Evolutionary conservation across 2,113 vertebrate species (phyloP), one percentile per base, ranked within the genome.

Genomic region (Ptychochromis oligacanthus): DNA sequence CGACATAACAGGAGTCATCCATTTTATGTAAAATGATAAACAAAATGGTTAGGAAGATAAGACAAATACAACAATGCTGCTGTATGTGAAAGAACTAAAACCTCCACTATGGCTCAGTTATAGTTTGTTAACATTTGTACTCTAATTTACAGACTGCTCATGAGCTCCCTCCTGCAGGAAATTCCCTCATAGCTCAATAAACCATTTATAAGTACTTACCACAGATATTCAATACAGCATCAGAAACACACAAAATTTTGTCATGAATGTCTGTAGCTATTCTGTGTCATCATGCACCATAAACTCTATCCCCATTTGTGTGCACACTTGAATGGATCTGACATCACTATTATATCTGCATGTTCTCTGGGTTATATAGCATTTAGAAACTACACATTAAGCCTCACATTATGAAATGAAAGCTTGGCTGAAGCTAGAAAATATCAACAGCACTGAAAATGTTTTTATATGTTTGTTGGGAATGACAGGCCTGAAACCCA

Each of bases 291-390:
- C 17, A 67, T 36, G 49, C 40, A 55, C 28, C 18, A 75, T 22
- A 24, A 67, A 77, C 22, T 57, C 13, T 49, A 79, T 90, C 52
- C 84, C 18, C n/a, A 46, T 90, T 85, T 86, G 46, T 80, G 77
- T 34, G 60, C 15, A 79, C 11, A 20, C 24, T 34, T 26, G 24
- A 80, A 14, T 84, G 36, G 43, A 59, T 28, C 61, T 10, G 5
- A 75, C 54, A 59, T 86, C 2, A 1, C 55, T 43, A 13, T 36
- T 22, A 77, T 34, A 20, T 64, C 22, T 36, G 52, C 18, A 56
- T 77, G 31, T 52, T 14, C 5, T 75, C 59, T 28, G 20, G 40
- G 15, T 75, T 75, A 80, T 67, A 15, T 80, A 24, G 70, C 72
- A 79, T 75, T n/a, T n/a, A n/a, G 61, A 20, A 60, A 57, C 4